Evolutionary conservation across 2,797 vertebrate genomes (phyloP).

Genomic region (Tangara arthus): DNA sequence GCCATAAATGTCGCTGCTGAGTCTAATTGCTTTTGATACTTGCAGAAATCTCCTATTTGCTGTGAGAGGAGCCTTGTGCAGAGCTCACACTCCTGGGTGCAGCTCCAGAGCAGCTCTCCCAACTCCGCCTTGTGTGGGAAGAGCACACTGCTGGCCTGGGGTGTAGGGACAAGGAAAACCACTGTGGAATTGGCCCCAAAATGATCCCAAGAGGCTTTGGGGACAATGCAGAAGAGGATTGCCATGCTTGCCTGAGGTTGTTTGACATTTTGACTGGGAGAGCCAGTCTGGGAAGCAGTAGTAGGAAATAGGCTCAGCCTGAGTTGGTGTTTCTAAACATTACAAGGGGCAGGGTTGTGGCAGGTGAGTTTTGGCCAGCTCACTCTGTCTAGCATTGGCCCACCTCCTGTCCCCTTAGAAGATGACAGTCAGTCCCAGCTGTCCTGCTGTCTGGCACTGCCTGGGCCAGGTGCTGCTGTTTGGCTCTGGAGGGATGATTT

Average conservation of each 20-base stretch:
- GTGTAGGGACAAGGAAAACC: neutral
- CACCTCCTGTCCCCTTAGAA: neutral
- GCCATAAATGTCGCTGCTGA: neutral
- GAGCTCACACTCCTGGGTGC: rapidly evolving
- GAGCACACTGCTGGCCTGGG: neutral
- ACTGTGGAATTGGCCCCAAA: neutral
- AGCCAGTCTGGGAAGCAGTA: neutral
- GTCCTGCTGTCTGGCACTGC: neutral
- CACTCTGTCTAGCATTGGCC: rapidly evolving
- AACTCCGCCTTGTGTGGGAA: neutral
- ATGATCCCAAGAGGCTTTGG: neutral
- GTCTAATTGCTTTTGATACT: neutral
- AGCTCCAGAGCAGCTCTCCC: neutral
- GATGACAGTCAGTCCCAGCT: neutral
- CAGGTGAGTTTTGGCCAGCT: neutral
- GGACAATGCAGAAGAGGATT: neutral
- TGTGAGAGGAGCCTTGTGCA: neutral
- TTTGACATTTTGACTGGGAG: neutral
- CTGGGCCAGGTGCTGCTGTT: neutral
- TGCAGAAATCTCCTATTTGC: neutral
- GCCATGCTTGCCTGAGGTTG: rapidly evolving
- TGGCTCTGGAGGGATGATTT: rapidly evolving
- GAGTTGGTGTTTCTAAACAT: neutral
- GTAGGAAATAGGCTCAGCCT: neutral
- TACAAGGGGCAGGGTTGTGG: neutral